Evolutionary conservation across 2,797 vertebrate species (phyloP).

Genomic region (Hapalemur alaotrensis): DNA sequence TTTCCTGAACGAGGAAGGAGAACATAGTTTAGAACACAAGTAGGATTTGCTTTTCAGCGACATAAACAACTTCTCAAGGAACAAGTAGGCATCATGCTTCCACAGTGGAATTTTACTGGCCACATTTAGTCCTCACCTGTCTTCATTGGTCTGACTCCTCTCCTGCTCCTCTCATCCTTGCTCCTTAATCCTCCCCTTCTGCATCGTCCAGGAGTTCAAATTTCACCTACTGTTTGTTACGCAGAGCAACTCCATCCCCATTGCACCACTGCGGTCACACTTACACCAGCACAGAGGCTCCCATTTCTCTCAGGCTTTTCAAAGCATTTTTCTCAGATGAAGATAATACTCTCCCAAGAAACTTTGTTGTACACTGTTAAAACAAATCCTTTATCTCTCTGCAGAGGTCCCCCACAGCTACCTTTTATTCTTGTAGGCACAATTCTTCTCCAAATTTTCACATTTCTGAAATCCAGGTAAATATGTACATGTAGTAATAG

Average conservation of each 20-base stretch:
- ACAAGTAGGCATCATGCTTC: not conserved
- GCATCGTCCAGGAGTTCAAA: not conserved
- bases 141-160: not conserved
- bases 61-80: not conserved
- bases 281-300: not conserved
- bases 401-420: too few species aligned
- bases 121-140: not conserved
- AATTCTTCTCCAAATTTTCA: not conserved
- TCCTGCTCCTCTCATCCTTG: not conserved
- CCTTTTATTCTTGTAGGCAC: not conserved
- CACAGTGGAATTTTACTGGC: not conserved
- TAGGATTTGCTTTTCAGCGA: not conserved
- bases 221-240: not conserved
- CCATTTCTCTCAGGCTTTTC: not conserved
- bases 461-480: not conserved
- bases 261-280: not conserved
- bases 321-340: not conserved
- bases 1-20: not conserved
- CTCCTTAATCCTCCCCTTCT: not conserved
- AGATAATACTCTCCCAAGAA: not conserved
- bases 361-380: not conserved
- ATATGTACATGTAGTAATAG: not conserved
- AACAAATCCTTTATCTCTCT: not conserved
- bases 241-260: not conserved
- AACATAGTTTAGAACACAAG: not conserved